phyloP scores from a whole-genome alignment of 1,140 invertebrate species.

The Lamellibrachia luymesi region DNA sequence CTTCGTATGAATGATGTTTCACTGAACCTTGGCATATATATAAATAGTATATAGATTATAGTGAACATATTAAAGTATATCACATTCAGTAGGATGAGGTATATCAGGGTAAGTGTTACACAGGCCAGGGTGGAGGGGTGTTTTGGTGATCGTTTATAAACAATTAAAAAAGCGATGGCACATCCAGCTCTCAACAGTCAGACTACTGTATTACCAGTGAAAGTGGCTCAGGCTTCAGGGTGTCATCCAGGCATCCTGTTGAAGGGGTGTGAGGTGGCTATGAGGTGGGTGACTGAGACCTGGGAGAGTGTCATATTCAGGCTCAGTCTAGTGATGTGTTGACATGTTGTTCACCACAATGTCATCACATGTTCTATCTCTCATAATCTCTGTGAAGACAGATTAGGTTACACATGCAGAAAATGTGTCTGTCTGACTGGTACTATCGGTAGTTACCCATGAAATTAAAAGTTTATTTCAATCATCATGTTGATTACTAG shows the following conservation, averaged over 20 bases:
- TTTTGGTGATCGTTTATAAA: no score
- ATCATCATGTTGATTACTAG: neutral
- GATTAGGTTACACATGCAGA: neutral
- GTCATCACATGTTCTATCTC: neutral
- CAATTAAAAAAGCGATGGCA: neutral
- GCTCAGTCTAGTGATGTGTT: neutral
- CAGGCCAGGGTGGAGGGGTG: no score
- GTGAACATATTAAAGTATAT: no score
- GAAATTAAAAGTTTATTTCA: neutral
- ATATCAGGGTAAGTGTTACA: no score
- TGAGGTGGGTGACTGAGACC: neutral
- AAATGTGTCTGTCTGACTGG: neutral
- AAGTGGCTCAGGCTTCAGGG: neutral
- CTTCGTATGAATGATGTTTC: neutral
- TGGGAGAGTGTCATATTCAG: neutral
- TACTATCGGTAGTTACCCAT: neutral
- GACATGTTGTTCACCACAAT: neutral
- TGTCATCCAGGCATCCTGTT: neutral
- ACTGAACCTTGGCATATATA: neutral
- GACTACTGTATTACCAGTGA: neutral
- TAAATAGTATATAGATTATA: no score
- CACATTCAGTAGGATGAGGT: no score
- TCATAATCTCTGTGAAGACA: neutral
- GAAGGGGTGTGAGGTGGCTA: neutral
- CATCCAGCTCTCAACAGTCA: neutral